Evolutionary conservation across 2,113 vertebrate genomes (phyloP).

Genomic region (Trematocara marginatum): DNA sequence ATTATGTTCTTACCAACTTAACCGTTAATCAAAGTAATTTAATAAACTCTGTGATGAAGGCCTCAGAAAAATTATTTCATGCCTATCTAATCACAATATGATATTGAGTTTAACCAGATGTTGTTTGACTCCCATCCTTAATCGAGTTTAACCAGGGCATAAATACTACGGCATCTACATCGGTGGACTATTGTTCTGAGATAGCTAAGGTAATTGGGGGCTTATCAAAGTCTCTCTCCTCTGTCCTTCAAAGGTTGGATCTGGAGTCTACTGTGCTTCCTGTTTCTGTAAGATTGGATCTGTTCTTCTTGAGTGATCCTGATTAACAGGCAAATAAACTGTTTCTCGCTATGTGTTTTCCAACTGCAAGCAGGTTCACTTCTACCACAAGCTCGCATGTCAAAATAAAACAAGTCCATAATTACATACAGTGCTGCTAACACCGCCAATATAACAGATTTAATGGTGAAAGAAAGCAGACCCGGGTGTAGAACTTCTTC

Average conservation of each 20-base stretch:
- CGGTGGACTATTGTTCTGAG: neutral
- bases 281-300: slow-evolving; percentile 31
- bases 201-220: neutral
- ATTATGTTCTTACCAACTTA: neutral
- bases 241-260: neutral
- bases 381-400: neutral
- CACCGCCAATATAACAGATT: neutral
- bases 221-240: neutral
- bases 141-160: slow-evolving; percentile 18
- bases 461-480: neutral
- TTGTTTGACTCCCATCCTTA: slow-evolving; percentile 10
- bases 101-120: slow-evolving; percentile 21
- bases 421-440: neutral
- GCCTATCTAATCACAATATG: slow-evolving; percentile 5
- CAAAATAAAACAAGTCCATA: neutral
- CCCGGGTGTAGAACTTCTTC: neutral
- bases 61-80: slow-evolving; percentile 2
- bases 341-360: slow-evolving; percentile 15
- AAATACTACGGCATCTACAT: neutral
- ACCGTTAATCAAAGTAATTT: slow-evolving; percentile 40
- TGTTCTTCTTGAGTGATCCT: neutral
- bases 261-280: slow-evolving; percentile 22
- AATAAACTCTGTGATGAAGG: slow-evolving; percentile 31
- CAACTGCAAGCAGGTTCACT: neutral
- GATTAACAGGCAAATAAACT: slow-evolving; percentile 33